Base-by-base conservation (phyloP, 2,113 vertebrate genomes). In the Dicentrarchus labrax region DNA sequence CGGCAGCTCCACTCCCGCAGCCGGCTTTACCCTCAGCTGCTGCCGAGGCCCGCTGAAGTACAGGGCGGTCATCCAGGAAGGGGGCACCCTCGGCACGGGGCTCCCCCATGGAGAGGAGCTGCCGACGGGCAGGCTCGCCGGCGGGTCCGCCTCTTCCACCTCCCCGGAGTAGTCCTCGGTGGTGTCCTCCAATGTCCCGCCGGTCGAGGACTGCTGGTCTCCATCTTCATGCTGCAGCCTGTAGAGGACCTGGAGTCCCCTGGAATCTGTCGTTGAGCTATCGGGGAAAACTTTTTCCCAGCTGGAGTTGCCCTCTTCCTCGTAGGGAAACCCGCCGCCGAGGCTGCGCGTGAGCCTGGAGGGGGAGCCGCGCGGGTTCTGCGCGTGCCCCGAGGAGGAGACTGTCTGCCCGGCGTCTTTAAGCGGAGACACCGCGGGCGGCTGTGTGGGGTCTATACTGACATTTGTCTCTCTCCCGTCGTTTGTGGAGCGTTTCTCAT, bases 41-140 rank as follows among this genome's bases (percentile, higher is more conserved):
- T 97, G 96, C 78, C 91, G 94, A 22, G 95, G 93, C 47, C 97
- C 96, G 11, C 93, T 95, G 91, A 99, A 98, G 94, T 97, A 97
- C 73, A 99, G 88, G 11, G 96, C 92, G 13, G 94, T 94, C 94
- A 96, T 89, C 91, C 92, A 89, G 74, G 91, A 86, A 3, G 85
- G 94, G 68, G 95, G 89, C 50, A 91, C 85, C 15, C 66, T 65
- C 0, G 88, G 83, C 65, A 84, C 41, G 54, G 88, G 54, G 83
- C 62, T 71, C 43, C 90, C 93, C 94, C 94, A 94, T 0, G 64
- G 51, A 56, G 81, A 50, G 21, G 78, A 15, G 76, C 74, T 66
- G 57, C 89, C 77, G 6, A 10, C 36, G n/a, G 73, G 65, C 11
- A 78, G 41, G 57, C 75, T 87, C 57, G 43, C 41, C 2, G 76